phyloP scores from a whole-genome alignment of 2,888 invertebrate genomes.

The Standfussiana lucernea region DNA sequence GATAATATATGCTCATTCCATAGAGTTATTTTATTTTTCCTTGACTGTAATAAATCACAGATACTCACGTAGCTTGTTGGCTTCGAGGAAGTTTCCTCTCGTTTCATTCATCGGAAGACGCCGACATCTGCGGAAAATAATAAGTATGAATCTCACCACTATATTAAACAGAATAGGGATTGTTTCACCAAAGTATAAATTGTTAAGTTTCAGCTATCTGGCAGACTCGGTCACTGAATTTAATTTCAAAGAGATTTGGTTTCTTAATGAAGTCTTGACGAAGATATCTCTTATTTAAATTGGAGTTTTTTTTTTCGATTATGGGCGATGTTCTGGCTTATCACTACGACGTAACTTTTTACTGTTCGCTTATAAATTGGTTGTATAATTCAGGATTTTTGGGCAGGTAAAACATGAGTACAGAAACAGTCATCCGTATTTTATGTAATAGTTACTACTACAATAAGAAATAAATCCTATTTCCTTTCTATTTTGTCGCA shows the following conservation, averaged over 20 bases:
- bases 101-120: slow-evolving; percentile 40
- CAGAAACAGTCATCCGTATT: no score
- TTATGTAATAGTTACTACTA: no score
- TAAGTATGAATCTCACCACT: slow-evolving; percentile 36
- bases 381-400: neutral
- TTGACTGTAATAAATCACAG: slow-evolving; percentile 32
- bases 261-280: slow-evolving; percentile 27
- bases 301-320: slow-evolving; percentile 14
- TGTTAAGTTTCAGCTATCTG: slow-evolving; percentile 41
- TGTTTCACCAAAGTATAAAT: slow-evolving; percentile 42
- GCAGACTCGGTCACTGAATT: slow-evolving; percentile 25
- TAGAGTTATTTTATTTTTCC: slow-evolving; percentile 14
- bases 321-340: neutral
- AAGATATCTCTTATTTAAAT: slow-evolving; percentile 32
- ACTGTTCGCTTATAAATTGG: neutral
- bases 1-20: slow-evolving; percentile 4
- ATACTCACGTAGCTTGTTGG: slow-evolving; percentile 59
- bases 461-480: no score
- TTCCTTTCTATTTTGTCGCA: no score
- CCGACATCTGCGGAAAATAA: slow-evolving; percentile 64
- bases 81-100: slow-evolving; percentile 25
- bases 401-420: neutral
- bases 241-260: slow-evolving; percentile 51
- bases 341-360: neutral
- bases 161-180: slow-evolving; percentile 34